Evolutionary conservation across 2,888 invertebrate genomes (phyloP), one percentile per base, ranked within the genome.

Genomic region (Pristionchus mayeri): DNA sequence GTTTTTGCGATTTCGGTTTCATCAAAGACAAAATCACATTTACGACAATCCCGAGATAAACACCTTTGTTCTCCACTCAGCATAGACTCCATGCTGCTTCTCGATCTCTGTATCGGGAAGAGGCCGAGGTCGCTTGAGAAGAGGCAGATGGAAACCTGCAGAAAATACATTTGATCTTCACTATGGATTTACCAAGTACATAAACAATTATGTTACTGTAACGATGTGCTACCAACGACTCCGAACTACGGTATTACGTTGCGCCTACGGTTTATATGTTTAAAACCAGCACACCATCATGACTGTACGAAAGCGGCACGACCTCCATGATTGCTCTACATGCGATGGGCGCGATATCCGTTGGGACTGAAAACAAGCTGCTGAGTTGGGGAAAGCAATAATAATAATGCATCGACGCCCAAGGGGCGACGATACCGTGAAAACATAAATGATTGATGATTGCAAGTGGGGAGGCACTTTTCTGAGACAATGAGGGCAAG

Each of bases 41-140:
- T 21, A 16, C 54, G 54, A 54, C n/a, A 54, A 16, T 54, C 48
- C 48, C 48, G 60, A 16, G 7, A 27, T 67, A 6, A 27, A 27
- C 13, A 75, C 75, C 75, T 75, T 75, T 21, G 37, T 52, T 37
- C 63, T 82, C 81, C 81, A 82, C 48, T 63, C 81, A 1, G 63
- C 81, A 37, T 82, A 82, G n/a, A 82, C 30, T 24, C 81, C 81
- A 30, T 82, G 44, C 27, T 44, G 57, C 21, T 50, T 60, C 27
- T 44, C 63, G 34, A 2, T 63, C 4, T 82, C 81, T 11, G 27
- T n/a, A 4, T 60, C 30, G 1, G 81, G 81, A 34, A 82, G 60
- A 50, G 81, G 81, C 24, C 81, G 81, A 13, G 81, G 81, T 7
- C 81, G 60, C 24, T 82, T 82, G 21, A 82, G 63, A 30, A 82